Evolutionary conservation across 1,140 invertebrate species (phyloP).

Genomic region (Neodiprion lecontei): DNA sequence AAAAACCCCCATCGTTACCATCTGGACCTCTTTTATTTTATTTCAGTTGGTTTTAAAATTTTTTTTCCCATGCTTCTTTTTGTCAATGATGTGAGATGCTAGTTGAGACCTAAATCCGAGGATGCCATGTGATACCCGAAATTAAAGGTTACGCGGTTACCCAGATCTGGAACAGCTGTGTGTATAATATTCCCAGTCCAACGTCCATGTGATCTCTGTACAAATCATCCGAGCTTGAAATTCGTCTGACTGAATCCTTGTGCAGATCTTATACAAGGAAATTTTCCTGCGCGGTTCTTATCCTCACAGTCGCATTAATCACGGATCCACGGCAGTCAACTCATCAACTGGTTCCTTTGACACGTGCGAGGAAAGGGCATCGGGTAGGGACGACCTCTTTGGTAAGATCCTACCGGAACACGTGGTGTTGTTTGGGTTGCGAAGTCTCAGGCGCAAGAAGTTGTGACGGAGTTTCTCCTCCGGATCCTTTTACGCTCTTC

Average conservation of each 20-base stretch:
- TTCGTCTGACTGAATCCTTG: no score
- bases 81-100: not conserved
- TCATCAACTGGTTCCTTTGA: not conserved
- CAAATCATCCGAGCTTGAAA: no score
- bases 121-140: constrained; percentile 11
- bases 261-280: no score
- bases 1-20: constrained; percentile 34
- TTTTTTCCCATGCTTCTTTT: constrained; percentile 2
- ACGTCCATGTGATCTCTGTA: no score
- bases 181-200: not conserved
- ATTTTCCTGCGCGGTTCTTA: no score
- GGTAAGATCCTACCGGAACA: not conserved
- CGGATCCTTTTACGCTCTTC: not conserved
- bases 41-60: not conserved
- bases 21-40: constrained; percentile 8
- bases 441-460: constrained; percentile 7
- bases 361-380: not conserved
- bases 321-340: not conserved
- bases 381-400: not conserved
- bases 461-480: not conserved
- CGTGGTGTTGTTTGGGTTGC: constrained; percentile 16
- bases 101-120: constrained; percentile 11
- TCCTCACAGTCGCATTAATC: no score
- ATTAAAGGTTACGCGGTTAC: constrained; percentile 16
- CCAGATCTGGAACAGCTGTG: not conserved